phyloP scores from a whole-genome alignment of 1,140 invertebrate genomes.

The Zaprionus taronus region DNA sequence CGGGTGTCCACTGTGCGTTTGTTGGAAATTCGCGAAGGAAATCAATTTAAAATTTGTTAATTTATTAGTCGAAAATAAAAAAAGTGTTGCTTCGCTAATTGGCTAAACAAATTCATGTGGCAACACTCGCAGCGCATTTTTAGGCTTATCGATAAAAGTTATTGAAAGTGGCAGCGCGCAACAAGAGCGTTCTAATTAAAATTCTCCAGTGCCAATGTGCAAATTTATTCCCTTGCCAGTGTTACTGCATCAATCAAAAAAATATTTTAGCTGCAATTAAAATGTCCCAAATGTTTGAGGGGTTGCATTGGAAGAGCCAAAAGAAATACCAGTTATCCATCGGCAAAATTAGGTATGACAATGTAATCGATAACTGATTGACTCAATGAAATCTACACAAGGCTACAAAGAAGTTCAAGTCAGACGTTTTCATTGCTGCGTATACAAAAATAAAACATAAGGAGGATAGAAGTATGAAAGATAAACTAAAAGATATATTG shows the following conservation, averaged over 20 bases:
- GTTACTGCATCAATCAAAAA: constrained; percentile 70
- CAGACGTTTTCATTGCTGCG: too few relatives aligned
- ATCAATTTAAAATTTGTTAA: constrained; percentile 77
- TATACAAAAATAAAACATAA: too few relatives aligned
- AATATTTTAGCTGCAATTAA: constrained; percentile 52
- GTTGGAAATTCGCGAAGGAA: constrained; percentile 73
- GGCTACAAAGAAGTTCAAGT: neutral
- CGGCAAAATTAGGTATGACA: neutral
- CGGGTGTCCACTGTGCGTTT: constrained; percentile 10
- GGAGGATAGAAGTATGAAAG: too few relatives aligned
- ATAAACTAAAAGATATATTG: too few relatives aligned
- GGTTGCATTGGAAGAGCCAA: constrained; percentile 25
- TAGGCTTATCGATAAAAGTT: constrained; percentile 55
- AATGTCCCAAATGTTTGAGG: constrained; percentile 28
- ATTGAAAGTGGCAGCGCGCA: constrained; percentile 42
- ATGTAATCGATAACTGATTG: constrained; percentile 63
- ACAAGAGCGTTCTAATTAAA: constrained; percentile 78
- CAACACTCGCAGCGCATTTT: constrained; percentile 19
- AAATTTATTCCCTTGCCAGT: constrained; percentile 54
- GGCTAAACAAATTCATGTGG: constrained; percentile 18
- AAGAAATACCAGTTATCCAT: constrained; percentile 4
- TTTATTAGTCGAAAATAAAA: constrained; percentile 54
- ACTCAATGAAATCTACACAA: constrained; percentile 29
- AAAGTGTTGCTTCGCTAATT: constrained; percentile 55
- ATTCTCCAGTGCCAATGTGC: constrained; percentile 58